Base-by-base conservation (phyloP, 92 coral and sea anemone genomes). In the Zoanthus gigantus region DNA sequence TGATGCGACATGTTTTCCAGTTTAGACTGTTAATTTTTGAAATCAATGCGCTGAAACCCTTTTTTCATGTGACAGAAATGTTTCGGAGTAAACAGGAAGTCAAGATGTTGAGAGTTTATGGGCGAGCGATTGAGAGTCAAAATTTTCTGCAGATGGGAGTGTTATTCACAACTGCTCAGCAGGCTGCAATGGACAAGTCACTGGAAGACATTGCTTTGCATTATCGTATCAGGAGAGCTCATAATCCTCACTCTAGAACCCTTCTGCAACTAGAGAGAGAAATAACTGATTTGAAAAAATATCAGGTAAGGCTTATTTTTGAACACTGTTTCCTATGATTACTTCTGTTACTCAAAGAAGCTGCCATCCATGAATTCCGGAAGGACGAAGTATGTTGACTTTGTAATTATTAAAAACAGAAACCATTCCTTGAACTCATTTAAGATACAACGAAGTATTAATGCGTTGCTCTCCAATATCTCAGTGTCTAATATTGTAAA, bases 141-240 rank as follows among this genome's bases (percentile, higher is more conserved):
- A 91, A 88, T 18, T 83, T 95, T 53, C 87, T 88, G 9, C 84
- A 92, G 29, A 76, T 82, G 30, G 90, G 90, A 57, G 53, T 84
- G 58, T 79, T 46, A 65, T 47, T 63, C 17, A 34, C 71, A 8
- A 68, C 31, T 32, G 44, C 45, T 5, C 91, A 69, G 73, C 77
- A 71, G 17, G 89, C 91, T 17, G 29, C 52, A 2, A 87, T 90
- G 91, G 95, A 90, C 82, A 56, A 86, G 7, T 83, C 84, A 12
- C 92, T 93, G 37, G 78, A 94, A 77, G 90, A 87, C 10, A 71
- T 92, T 53, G 91, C 99, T 60, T 90, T 96, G 75, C 99, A 96
- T 87, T 86, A 88, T 80, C 95, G 95, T 47, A 82, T 96, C 72
- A 96, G 99, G 17, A 50, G 88, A 7, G 77, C 83, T 11, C 63